Evolutionary conservation across 1,140 invertebrate genomes (phyloP), one percentile per base, ranked within the genome.

Genomic region (Drosophila ambigua): DNA sequence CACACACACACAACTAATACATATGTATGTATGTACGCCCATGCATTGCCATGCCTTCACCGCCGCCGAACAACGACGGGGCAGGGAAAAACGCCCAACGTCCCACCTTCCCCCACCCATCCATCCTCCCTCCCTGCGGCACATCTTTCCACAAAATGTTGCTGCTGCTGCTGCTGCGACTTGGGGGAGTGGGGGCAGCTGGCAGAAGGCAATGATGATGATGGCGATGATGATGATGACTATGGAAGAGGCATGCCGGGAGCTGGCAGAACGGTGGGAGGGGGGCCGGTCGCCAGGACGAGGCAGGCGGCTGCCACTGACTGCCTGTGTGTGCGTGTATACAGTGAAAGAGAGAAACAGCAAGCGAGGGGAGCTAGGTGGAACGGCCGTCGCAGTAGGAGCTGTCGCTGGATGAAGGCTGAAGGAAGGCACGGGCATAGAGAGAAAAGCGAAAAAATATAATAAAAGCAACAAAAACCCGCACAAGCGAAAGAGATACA

Each of bases 391-490:
- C 31, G 64, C 11, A 43, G 58, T 35, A 26, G 51, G 11, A 31
- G 57, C 23, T 35, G 50, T 26, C 31, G 60, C 39, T 39, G 72
- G 62, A 62, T 44, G 73, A 63, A 44, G 55, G 55, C 65, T 23
- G 52, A 44, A 31, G 61, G 50, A 66, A 64, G 58, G 49, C 63
- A 51, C 58, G 57, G 60, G 46, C 60, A 63, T 64, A 79, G 69
- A 77, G 62, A 84, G 76, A 85, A 81, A 85, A 77, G 73, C 74
- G 63, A 81, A 87, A 78, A 87, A 87, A 87, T 87, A 82, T 78
- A 87, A 83, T 73, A 84, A 85, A 84, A 83, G 73, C 81, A 84
- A 84, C 81, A 84, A 85, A 84, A 83, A 84, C 80, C 69, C 82
- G 78, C 81, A 87, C 81, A 85, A 85, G 74, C 81, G 87, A 65